Evolutionary conservation across 1,140 invertebrate species (phyloP), one percentile per base, ranked within the genome.

Genomic region (Hylyphantes graminicola): DNA sequence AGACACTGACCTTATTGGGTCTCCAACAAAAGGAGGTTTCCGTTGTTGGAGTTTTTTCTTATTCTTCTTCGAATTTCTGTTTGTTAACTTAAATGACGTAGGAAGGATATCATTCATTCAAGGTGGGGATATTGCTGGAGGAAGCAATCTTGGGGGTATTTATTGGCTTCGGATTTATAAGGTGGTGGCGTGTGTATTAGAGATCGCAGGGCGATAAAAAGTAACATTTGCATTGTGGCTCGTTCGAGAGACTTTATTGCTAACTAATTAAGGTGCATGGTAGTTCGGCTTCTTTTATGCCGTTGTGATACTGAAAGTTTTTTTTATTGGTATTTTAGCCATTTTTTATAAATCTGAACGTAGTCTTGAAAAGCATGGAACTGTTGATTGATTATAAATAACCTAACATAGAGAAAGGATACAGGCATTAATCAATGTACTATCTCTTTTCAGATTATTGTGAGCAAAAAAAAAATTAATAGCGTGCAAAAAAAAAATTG

Each of bases 1-100:
- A 85, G 74, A 77, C 73, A 77, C 35, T 85, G 82, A 85, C 82
- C 82, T 85, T 85, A 85, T 85, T 85, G 82, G 73, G 64, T 77
- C 81, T 57, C 50, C 4, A 61, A 83, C 80, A 83, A 83, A 74
- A 67, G 80, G 61, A 65, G 50, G 57, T 21, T 75, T 83, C 72
- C 80, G 53, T 21, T 65, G 12, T 7, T 48, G 15, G 12, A 50
- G 17, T 64, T 73, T 81, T 81, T 81, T 63, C 7, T 64, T 10
- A n/a, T 7, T 55, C 12, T 75, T 51, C n/a, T 63, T 12, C n/a
- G 63, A 63, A 21, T 61, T 57, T 65, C 68, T 73, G 80, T 83
- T 83, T 83, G 70, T 83, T 83, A 83, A 72, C 80, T 68, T 63
- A 83, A 83, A 83, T 83, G 80, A 83, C 80, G 80, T 48, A 8